Evolutionary conservation across 2,888 invertebrate genomes (phyloP), one percentile per base, ranked within the genome.

Genomic region (Ormyrus rosae): DNA sequence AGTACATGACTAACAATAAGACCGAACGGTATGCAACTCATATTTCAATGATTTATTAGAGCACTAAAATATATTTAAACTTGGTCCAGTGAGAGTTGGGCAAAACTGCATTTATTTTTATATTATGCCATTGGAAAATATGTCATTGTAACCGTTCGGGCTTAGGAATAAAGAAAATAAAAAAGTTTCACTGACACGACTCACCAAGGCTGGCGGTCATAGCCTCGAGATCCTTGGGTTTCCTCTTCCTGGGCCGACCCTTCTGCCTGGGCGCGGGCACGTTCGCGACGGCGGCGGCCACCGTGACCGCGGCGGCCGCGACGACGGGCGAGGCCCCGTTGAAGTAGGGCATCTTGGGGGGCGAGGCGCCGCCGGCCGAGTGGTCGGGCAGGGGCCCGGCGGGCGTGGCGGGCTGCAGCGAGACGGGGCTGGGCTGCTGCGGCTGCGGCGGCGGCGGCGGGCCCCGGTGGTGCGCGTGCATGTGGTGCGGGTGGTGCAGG

Each of bases 181-280:
- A 71, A 69, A 56, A 13, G 6, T 46, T 78, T 63, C 61, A 82
- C 81, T 81, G 64, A 82, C 81, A 80, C 45, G 80, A 91, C 95
- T 94, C 91, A 96, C 96, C 96, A 91, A 96, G 94, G 91, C 94
- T 96, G 73, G 96, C 95, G 73, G 96, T 95, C 94, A 96, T 95
- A 81, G 95, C 94, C 88, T 96, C 96, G 86, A 96, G 93, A 90
- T 97, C 96, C 92, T 97, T 97, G 73, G 96, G 96, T 91, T 98
- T 98, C 93, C 97, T 93, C 92, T 98, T 98, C 89, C 98, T 93
- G 55, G 98, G 98, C 85, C 98, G 93, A 9, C 98, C 98, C 93
- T 98, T 98, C 91, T 97, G 97, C 86, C 97, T 93, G 6, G 97
- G 96, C 85, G 93, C 92, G 48, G 91, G 90, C 6, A 90, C 89